Evolutionary conservation across 92 coral and sea anemone species (phyloP).

Genomic region (Pocillopora meandrina): DNA sequence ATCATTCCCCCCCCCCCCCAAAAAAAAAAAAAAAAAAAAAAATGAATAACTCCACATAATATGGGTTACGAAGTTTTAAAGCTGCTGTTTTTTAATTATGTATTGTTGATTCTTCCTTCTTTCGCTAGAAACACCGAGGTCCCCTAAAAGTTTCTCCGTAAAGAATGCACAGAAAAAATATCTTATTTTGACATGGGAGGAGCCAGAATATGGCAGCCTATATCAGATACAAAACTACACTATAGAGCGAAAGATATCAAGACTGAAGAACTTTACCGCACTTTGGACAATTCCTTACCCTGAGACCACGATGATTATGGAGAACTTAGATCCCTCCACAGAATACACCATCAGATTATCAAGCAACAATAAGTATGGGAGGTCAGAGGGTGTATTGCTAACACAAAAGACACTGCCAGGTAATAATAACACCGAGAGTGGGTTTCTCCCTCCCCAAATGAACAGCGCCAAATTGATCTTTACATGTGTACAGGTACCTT

Average conservation of each 20-base stretch:
- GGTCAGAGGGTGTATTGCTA: background rate
- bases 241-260: background rate
- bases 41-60: too few relatives aligned
- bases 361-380: constrained; percentile 1
- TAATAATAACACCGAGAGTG: background rate
- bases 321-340: background rate
- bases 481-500: too few relatives aligned
- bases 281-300: background rate
- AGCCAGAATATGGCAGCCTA: background rate
- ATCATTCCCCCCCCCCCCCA: too few relatives aligned
- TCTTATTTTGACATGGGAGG: background rate
- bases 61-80: background rate
- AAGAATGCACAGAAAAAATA: background rate
- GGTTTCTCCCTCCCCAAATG: background rate
- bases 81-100: background rate
- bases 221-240: background rate
- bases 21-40: too few relatives aligned
- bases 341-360: constrained; percentile 1
- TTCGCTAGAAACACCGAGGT: background rate
- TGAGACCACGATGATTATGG: background rate
- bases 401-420: background rate
- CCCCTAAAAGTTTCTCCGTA: background rate
- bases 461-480: background rate
- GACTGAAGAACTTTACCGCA: background rate
- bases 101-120: background rate